Conservation (phyloP, 2,797 vertebrate species). For the Ctenopoma kingsleyae region DNA sequence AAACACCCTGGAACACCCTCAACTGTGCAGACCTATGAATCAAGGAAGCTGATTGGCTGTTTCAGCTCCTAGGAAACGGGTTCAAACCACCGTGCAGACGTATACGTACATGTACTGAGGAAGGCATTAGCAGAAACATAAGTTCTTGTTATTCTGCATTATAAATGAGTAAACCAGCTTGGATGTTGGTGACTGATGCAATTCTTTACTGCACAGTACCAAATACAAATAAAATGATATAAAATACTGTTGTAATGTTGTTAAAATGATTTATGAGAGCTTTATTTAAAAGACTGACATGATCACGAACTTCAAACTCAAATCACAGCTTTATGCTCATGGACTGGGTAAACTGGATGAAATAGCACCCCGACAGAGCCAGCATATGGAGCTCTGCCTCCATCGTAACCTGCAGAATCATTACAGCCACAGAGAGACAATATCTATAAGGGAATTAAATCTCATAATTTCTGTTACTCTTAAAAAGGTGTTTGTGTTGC, state of each 20-base stretch:
- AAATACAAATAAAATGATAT: too few species aligned
- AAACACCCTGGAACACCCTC: too few species aligned
- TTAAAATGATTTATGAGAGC: too few species aligned
- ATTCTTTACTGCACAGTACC: neutral
- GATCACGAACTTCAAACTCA: neutral
- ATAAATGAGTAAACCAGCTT: neutral
- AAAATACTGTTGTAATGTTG: too few species aligned
- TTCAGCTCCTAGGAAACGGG: too few species aligned
- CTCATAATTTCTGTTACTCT: neutral
- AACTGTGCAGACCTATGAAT: too few species aligned
- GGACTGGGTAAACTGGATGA: conserved; percentile 16
- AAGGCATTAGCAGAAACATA: too few species aligned
- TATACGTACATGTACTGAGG: too few species aligned
- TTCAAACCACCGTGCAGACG: too few species aligned
- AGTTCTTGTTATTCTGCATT: neutral
- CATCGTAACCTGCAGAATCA: conserved; percentile 53
- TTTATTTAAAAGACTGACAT: neutral
- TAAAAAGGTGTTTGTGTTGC: neutral
- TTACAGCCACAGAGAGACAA: conserved; percentile 33
- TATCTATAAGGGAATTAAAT: neutral
- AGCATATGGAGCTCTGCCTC: conserved; percentile 49
- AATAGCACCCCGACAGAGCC: conserved; percentile 38
- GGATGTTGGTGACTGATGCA: neutral
- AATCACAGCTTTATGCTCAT: conserved; percentile 9
- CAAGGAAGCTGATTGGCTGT: too few species aligned